Percentiles rank a stretch among this genome's conserved stretches.
Evolutionary conservation across 2,797 vertebrate genomes (phyloP).

Genomic region (Miichthys miiuy): DNA sequence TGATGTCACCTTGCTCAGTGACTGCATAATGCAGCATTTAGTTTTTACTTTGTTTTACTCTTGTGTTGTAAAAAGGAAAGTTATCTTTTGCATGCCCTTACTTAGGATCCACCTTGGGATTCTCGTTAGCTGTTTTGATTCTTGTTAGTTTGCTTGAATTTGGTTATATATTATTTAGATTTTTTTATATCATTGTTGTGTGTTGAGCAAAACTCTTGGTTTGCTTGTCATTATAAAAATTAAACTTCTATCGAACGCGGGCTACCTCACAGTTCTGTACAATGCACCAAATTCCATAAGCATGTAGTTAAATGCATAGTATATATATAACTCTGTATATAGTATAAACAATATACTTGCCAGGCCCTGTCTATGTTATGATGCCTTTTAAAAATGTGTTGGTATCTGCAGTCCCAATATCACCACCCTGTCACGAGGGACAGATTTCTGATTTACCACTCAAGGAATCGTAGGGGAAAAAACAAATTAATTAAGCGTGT

Average conservation of each 20-base stretch:
- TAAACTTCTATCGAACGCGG: not conserved
- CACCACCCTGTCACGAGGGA: not conserved
- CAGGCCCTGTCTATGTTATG: not conserved
- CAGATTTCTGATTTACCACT: not conserved
- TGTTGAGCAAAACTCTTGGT: not conserved
- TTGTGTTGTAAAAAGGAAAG: not conserved
- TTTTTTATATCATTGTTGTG: not conserved
- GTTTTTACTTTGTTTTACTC: not conserved
- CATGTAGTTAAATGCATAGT: no score
- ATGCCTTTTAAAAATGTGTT: not conserved
- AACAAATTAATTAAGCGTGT: not conserved
- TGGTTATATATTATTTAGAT: not conserved
- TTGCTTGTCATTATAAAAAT: not conserved
- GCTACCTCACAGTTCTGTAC: not conserved
- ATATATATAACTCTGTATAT: not conserved
- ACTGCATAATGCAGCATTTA: conserved; percentile 17
- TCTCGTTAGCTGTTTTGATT: not conserved
- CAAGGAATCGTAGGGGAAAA: not conserved
- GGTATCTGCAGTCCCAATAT: not conserved
- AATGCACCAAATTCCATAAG: not conserved
- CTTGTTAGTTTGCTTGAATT: not conserved
- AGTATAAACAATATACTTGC: not conserved
- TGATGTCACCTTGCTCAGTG: conserved; percentile 13
- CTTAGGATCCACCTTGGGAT: not conserved
- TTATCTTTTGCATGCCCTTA: not conserved